Conservation (phyloP, 2,113 vertebrate species). For the Corythornis madagascariensis region DNA sequence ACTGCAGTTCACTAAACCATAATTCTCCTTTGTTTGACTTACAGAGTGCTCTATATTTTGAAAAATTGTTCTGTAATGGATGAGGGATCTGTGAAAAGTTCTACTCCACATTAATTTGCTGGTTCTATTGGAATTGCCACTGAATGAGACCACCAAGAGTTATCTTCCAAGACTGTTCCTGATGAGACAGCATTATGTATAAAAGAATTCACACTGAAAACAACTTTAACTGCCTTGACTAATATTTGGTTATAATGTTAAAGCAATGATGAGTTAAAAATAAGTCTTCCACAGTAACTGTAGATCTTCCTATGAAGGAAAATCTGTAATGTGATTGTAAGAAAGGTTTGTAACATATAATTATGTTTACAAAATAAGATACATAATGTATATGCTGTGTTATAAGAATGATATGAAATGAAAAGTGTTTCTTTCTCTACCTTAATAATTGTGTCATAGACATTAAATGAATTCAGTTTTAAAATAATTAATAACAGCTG, state of each 20-base stretch:
- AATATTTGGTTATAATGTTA: background rate
- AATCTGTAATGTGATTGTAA: background rate
- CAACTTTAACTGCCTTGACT: background rate
- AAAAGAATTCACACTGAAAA: background rate
- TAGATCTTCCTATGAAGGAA: background rate
- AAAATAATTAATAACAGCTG: background rate
- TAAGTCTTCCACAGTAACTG: background rate
- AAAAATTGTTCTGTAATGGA: constrained; percentile 89
- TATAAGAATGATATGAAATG: background rate
- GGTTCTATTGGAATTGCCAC: constrained; percentile 70
- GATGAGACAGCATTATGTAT: background rate
- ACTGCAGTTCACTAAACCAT: constrained; percentile 70
- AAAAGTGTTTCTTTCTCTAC: background rate
- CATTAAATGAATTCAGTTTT: background rate
- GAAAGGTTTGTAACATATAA: background rate
- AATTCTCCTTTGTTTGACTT: constrained; percentile 90
- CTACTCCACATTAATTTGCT: constrained; percentile 68
- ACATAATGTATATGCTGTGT: background rate
- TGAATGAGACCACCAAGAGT: constrained; percentile 77
- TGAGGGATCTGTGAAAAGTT: constrained; percentile 75
- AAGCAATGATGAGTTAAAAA: background rate
- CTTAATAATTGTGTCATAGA: background rate
- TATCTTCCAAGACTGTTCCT: constrained; percentile 48
- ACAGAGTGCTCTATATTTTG: constrained; percentile 82
- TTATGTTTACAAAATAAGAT: background rate